Base-by-base conservation (phyloP, 2,113 vertebrate species). In the Nibea albiflora region DNA sequence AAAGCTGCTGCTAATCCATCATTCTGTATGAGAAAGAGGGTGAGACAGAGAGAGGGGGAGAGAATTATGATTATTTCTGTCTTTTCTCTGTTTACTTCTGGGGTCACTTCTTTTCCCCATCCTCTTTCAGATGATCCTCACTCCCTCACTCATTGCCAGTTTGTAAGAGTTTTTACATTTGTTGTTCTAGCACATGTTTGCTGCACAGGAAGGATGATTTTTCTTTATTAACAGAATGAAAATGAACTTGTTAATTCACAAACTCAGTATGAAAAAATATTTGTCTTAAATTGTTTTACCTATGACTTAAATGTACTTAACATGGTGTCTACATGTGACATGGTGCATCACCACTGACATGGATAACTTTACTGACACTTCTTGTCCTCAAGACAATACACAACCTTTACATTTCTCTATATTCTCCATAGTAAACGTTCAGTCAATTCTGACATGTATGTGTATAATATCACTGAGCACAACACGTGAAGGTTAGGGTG, bases 1-100 rank as follows among this genome's bases (percentile, higher is more conserved):
- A 44, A 11, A 44, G 44, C 2, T 87, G 90, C 85, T 90, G 60
- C 78, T 90, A 73, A 91, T 91, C 85, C 72, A 91, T 92, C 90
- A 92, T 88, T 74, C 74, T 73, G 53, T 80, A 26, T 26, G 24
- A 26, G 24, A 26, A 26, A 2, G 24, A 26, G 24, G 24, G 24
- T 26, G 24, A 26, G 9, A 44, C 10, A 46, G 44, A 46, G 44
- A 46, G 11, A 44, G 78, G 19, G 16, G 26, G 39, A 22, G 74
- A 20, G 62, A 22, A 83, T 52, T 31, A 11, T 35, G 52, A 20
- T 46, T 24, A 39, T 20, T 44, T 66, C 11, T 2, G 35, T 64
- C 53, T 73, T 58, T 75, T 47, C 11, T 44, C 42, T 75, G 42
- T 64, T 70, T 35, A 46, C 53, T 39, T 47, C 66, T 47, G 10